phyloP scores from a whole-genome alignment of 2,888 invertebrate species.

The Nymphalis c-album region DNA sequence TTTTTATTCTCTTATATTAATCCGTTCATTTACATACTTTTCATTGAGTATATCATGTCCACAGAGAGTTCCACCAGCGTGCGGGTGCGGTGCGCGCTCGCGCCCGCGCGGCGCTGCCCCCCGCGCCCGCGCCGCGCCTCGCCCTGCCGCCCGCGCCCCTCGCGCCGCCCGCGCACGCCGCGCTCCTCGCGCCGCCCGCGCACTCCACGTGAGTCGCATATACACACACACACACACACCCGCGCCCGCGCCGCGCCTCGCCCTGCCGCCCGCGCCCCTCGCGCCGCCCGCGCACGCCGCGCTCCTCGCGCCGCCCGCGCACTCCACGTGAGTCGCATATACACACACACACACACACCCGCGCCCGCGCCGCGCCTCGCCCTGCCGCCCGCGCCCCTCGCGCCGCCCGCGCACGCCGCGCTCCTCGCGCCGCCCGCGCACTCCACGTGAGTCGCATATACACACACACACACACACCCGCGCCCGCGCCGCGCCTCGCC shows the following conservation, averaged over 20 bases:
- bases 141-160: constrained; percentile 48
- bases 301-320: constrained; percentile 17
- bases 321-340: constrained; percentile 28
- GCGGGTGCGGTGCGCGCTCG: constrained; percentile 43
- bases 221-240: not conserved
- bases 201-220: constrained; percentile 28
- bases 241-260: constrained; percentile 38
- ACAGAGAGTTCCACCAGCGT: constrained; percentile 69
- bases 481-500: constrained; percentile 41
- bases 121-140: constrained; percentile 41
- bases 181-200: constrained; percentile 16
- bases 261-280: constrained; percentile 47
- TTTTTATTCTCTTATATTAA: too few relatives aligned
- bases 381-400: constrained; percentile 47
- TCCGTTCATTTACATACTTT: not conserved
- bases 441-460: constrained; percentile 27
- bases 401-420: constrained; percentile 43
- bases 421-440: constrained; percentile 19
- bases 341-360: not conserved
- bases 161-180: constrained; percentile 45
- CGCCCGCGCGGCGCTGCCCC: constrained; percentile 32
- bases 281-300: constrained; percentile 45
- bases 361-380: constrained; percentile 41
- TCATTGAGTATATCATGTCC: constrained; percentile 12
- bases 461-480: not conserved